A percentile compares a stretch with the other conserved stretches of the same genome.
These are phyloP conservation scores for Gallinago media DNA, from an alignment of 2,113 vertebrate species.

Conservation along the genomic window DNA sequence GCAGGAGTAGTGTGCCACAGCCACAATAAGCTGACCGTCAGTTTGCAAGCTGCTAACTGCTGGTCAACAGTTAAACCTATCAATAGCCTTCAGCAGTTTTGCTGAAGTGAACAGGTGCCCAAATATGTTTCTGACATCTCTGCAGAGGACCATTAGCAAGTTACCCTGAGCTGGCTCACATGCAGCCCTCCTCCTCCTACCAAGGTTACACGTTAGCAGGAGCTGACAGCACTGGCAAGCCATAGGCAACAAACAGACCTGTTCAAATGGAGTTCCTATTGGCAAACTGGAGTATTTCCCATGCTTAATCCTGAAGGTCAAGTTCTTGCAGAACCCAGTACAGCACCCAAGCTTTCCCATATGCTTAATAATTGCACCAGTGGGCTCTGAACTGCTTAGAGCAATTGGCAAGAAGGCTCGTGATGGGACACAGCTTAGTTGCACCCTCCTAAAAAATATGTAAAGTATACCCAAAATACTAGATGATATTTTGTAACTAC, in stretches of 20 bases:
- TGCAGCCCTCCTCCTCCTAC: neutral
- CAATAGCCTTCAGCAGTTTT: neutral
- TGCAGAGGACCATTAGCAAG: neutral
- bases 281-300: neutral
- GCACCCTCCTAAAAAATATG: neutral
- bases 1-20: neutral
- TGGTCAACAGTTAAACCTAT: neutral
- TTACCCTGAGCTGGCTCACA: neutral
- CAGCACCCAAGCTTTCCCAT: neutral
- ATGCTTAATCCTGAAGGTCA: neutral
- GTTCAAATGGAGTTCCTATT: neutral
- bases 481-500: neutral
- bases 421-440: neutral
- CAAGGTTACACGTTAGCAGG: accelerated
- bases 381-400: neutral
- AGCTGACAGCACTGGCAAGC: neutral
- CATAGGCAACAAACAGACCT: neutral
- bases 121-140: neutral
- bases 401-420: neutral
- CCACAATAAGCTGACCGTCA: neutral
- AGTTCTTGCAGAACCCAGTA: neutral
- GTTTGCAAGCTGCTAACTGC: neutral
- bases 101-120: neutral
- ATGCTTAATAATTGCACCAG: neutral
- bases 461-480: neutral